Evolutionary conservation across 2,113 vertebrate genomes (phyloP).

Genomic region (Kryptolebias marmoratus): DNA sequence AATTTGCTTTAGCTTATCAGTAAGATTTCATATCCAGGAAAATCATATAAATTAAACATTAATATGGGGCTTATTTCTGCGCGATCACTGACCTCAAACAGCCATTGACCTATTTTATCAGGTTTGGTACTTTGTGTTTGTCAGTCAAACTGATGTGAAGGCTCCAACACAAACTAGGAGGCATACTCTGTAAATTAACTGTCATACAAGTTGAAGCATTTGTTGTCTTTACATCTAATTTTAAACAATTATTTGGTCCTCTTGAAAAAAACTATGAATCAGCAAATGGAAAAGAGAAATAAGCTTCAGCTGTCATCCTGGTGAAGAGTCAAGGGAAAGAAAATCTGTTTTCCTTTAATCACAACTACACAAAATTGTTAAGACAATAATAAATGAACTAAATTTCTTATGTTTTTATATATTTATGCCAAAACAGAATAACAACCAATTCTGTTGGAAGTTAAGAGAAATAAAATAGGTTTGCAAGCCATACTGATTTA

Average conservation of each 20-base stretch:
- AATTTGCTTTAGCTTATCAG: conserved; percentile 82
- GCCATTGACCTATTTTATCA: conserved; percentile 55
- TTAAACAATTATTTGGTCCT: not conserved
- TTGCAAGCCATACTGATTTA: too few species aligned
- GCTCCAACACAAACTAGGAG: conserved; percentile 15
- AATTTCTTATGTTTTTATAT: too few species aligned
- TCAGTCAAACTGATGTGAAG: conserved; percentile 40
- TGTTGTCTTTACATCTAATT: not conserved
- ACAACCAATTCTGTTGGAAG: too few species aligned
- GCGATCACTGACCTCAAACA: conserved; percentile 60
- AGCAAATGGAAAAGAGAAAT: too few species aligned
- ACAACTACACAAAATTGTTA: too few species aligned
- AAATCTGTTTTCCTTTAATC: too few species aligned
- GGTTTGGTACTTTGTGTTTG: conserved; percentile 50
- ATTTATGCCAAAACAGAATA: too few species aligned
- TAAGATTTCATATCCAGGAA: conserved; percentile 79
- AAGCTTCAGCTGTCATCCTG: too few species aligned
- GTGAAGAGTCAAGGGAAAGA: too few species aligned
- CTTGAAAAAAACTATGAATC: not conserved
- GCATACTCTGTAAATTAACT: too few species aligned
- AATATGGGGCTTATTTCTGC: conserved; percentile 73
- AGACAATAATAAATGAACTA: too few species aligned
- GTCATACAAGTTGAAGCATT: not conserved
- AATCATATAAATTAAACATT: conserved; percentile 81
- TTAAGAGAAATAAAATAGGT: too few species aligned